phyloP scores from a whole-genome alignment of 1,140 invertebrate species.

The Stegodyphus mimosarum region DNA sequence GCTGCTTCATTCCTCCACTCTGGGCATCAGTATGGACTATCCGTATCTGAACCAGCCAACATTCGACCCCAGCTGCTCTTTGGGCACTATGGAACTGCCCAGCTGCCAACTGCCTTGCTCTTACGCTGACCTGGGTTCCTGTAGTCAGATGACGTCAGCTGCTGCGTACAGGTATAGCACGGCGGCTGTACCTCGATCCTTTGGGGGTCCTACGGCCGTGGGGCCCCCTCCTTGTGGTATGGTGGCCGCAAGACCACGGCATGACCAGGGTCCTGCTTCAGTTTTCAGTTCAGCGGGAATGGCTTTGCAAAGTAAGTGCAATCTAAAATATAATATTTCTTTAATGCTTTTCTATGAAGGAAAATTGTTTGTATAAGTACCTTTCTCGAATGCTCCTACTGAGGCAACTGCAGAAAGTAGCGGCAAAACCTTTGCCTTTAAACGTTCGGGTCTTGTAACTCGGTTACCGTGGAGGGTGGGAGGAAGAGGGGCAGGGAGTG shows the following conservation, averaged over 20 bases:
- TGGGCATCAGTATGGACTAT: constrained; percentile 74
- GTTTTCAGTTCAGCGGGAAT: constrained; percentile 54
- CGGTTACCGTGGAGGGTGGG: constrained; percentile 39
- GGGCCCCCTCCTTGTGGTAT: constrained; percentile 39
- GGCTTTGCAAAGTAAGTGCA: constrained; percentile 57
- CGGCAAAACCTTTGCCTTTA: constrained; percentile 46
- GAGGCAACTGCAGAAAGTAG: constrained; percentile 31
- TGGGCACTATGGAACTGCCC: constrained; percentile 73
- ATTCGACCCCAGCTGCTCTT: constrained; percentile 75
- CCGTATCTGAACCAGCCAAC: constrained; percentile 79
- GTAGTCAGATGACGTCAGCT: constrained; percentile 83
- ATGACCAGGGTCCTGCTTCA: constrained; percentile 48
- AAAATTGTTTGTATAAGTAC: neutral
- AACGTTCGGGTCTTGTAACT: constrained; percentile 37
- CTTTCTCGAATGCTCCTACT: neutral
- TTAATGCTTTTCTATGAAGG: neutral
- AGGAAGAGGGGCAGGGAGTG: constrained; percentile 3
- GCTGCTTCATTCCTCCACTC: constrained; percentile 41
- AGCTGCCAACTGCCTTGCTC: constrained; percentile 78
- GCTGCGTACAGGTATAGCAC: constrained; percentile 60
- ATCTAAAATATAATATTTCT: neutral
- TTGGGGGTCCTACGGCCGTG: constrained; percentile 40
- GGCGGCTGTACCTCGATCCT: constrained; percentile 52
- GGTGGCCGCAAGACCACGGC: constrained; percentile 55
- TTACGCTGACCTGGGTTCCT: constrained; percentile 85